These are phyloP conservation scores for Physocephala rufipes DNA, from an alignment of 2,888 invertebrate species.

Conservation along the genomic window DNA sequence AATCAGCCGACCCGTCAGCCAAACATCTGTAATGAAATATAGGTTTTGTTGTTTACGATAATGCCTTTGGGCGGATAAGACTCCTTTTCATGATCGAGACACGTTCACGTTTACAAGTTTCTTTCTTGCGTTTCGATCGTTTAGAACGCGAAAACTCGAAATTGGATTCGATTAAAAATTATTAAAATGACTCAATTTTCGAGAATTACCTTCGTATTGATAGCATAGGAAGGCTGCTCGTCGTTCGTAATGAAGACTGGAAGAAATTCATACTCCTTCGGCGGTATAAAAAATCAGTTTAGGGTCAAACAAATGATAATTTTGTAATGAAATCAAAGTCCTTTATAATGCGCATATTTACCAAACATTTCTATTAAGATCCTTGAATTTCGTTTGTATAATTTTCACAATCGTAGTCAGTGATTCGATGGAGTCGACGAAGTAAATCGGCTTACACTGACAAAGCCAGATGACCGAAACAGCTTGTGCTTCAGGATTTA, in stretches of 20 bases:
- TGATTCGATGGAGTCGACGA: not conserved
- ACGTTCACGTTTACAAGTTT: not conserved
- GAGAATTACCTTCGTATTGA: not conserved
- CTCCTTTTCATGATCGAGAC: slow-evolving; percentile 2
- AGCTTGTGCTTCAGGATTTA: slow-evolving; percentile 11
- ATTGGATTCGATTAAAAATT: slow-evolving; percentile 49
- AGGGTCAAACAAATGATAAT: not conserved
- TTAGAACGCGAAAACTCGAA: slow-evolving; percentile 52
- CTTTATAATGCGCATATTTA: not conserved
- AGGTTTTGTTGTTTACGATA: slow-evolving; percentile 13
- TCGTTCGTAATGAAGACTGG: not conserved
- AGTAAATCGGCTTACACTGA: slow-evolving; percentile 26
- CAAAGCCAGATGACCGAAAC: not conserved
- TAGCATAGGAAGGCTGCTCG: not conserved
- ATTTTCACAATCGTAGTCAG: not conserved
- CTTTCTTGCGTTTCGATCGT: slow-evolving; percentile 49
- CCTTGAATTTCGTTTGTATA: not conserved
- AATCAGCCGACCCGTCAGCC: not conserved
- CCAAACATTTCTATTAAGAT: not conserved
- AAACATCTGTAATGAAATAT: not conserved
- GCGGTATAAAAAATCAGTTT: not conserved
- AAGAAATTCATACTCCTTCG: not conserved
- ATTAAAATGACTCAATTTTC: slow-evolving; percentile 58
- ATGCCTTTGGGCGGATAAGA: slow-evolving; percentile 1
- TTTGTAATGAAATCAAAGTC: no score